phyloP scores from a whole-genome alignment of 2,113 vertebrate species.

The Lonchura striata region DNA sequence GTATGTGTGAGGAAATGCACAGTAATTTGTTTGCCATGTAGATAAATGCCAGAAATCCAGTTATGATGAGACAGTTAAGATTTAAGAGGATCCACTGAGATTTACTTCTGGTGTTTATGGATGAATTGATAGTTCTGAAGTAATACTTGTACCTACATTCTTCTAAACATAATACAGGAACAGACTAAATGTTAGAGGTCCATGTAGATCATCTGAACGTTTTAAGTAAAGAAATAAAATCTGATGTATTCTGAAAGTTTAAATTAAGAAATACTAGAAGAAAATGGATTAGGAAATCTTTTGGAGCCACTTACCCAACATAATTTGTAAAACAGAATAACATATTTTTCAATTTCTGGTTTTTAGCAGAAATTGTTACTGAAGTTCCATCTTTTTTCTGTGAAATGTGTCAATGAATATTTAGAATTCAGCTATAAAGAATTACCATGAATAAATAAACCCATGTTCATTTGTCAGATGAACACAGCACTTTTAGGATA shows the following conservation, averaged over 20 bases:
- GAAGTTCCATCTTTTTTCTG: not conserved
- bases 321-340: not conserved
- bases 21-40: not conserved
- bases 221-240: not conserved
- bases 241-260: not conserved
- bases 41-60: not conserved
- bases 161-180: not conserved
- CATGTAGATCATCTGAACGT: not conserved
- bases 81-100: not conserved
- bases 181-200: not conserved
- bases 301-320: not conserved
- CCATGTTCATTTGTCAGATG: not conserved
- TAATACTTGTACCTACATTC: not conserved
- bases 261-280: not conserved
- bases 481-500: not conserved
- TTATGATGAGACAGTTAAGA: not conserved
- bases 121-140: not conserved
- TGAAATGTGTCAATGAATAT: not conserved
- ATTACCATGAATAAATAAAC: constrained; percentile 20
- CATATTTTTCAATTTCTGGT: not conserved
- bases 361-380: not conserved
- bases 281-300: not conserved
- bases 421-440: not conserved
- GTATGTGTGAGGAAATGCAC: not conserved
- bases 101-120: not conserved